Evolutionary conservation across 2,113 vertebrate species (phyloP).

Genomic region (Aphelocoma coerulescens): DNA sequence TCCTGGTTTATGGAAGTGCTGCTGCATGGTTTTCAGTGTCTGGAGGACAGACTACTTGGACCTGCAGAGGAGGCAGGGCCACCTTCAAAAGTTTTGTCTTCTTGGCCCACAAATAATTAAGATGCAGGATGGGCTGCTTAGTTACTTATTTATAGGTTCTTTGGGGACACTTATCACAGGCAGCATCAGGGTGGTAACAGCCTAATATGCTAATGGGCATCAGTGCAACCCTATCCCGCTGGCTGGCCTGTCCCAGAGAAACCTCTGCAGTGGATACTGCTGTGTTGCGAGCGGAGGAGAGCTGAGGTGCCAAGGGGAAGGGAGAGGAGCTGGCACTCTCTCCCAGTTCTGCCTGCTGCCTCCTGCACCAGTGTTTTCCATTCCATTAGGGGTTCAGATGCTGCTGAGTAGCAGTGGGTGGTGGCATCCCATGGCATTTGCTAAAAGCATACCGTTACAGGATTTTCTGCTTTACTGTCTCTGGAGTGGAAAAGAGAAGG

Average conservation of each 20-base stretch:
- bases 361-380: not conserved
- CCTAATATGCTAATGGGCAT: not conserved
- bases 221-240: not conserved
- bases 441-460: not conserved
- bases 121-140: not conserved
- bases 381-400: not conserved
- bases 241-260: not conserved
- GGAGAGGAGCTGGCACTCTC: not conserved
- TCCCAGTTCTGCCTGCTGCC: fast-evolving
- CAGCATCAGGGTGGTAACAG: conserved; percentile 12
- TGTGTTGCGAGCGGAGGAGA: fast-evolving
- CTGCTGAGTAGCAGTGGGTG: not conserved
- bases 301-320: fast-evolving
- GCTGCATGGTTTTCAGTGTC: not conserved
- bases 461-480: not conserved
- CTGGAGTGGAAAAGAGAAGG: not conserved
- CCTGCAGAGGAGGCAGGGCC: not conserved
- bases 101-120: not conserved
- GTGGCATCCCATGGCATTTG: not conserved
- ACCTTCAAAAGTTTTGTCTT: not conserved
- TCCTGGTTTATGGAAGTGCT: not conserved
- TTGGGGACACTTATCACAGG: not conserved
- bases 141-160: conserved; percentile 31
- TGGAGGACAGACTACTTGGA: not conserved
- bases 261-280: not conserved